phyloP scores from a whole-genome alignment of 2,888 invertebrate species.

The Perithous albicinctus region DNA sequence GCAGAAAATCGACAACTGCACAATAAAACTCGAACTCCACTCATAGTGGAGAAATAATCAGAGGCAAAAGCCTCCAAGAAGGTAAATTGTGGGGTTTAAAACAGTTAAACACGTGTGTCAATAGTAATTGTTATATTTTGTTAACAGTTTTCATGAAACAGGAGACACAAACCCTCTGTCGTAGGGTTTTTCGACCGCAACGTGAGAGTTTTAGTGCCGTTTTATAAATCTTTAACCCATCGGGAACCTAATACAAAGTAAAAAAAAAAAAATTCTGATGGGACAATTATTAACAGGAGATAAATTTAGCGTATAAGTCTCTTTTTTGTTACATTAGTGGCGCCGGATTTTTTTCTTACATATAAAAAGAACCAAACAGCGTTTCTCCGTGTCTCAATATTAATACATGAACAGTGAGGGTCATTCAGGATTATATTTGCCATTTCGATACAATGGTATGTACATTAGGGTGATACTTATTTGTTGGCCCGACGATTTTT shows the following conservation, averaged over 20 bases:
- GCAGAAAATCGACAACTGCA: not conserved
- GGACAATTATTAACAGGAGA: not conserved
- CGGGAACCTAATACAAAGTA: constrained; percentile 35
- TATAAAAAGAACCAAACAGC: not conserved
- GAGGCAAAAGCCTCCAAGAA: not conserved
- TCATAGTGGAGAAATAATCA: not conserved
- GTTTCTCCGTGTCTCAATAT: not conserved
- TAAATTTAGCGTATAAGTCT: constrained; percentile 5
- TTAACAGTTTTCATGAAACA: constrained; percentile 25
- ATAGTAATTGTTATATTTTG: constrained; percentile 36
- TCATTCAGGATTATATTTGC: constrained; percentile 12
- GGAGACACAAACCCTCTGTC: constrained; percentile 38
- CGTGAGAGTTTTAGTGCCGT: constrained; percentile 29
- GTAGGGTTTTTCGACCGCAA: constrained; percentile 12
- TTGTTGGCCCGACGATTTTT: no score
- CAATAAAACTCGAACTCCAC: not conserved
- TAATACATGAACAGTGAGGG: not conserved
- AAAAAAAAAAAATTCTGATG: constrained; percentile 3
- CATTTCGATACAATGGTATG: not conserved
- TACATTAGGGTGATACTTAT: no score
- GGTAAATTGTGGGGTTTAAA: not conserved
- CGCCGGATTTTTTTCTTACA: not conserved
- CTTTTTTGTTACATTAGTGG: constrained; percentile 1
- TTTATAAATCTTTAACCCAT: constrained; percentile 50
- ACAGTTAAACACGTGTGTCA: not conserved